Evolutionary conservation across 1,140 invertebrate genomes (phyloP).

Genomic region (Dendrolimus kikuchii): DNA sequence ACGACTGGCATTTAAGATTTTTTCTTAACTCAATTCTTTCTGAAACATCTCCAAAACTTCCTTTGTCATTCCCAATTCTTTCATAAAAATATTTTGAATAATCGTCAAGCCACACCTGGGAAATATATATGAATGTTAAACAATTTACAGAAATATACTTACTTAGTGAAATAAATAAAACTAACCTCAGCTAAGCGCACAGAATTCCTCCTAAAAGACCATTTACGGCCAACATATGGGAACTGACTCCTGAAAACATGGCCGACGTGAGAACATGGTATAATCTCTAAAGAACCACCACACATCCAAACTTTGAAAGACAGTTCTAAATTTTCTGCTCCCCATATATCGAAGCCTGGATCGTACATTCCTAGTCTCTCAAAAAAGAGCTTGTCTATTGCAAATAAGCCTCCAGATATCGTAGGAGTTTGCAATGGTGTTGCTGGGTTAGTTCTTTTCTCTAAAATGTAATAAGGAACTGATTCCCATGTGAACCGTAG

Average conservation of each 20-base stretch:
- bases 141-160: neutral
- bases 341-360: constrained; percentile 82
- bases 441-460: constrained; percentile 7
- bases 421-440: constrained; percentile 75
- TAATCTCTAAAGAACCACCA: constrained; percentile 92
- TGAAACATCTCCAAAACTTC: constrained; percentile 84
- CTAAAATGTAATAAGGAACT: constrained; percentile 10
- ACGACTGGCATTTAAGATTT: constrained; percentile 85
- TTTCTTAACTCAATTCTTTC: constrained; percentile 79
- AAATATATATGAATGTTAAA: neutral
- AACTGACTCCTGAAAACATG: constrained; percentile 94
- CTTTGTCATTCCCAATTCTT: constrained; percentile 59
- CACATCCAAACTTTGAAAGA: constrained; percentile 96
- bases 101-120: constrained; percentile 89
- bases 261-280: constrained; percentile 95
- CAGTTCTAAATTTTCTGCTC: constrained; percentile 95
- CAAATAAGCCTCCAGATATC: constrained; percentile 95
- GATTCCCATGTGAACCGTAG: constrained; percentile 21
- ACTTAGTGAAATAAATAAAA: constrained; percentile 1
- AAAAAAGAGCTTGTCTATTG: constrained; percentile 89
- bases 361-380: constrained; percentile 91
- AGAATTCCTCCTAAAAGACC: constrained; percentile 87
- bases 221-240: constrained; percentile 85
- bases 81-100: constrained; percentile 74
- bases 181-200: constrained; percentile 80